A percentile compares a stretch with the other conserved stretches of the same genome.
Evolutionary conservation across 2,797 vertebrate species (phyloP).

Genomic region (Malacoraja senta): DNA sequence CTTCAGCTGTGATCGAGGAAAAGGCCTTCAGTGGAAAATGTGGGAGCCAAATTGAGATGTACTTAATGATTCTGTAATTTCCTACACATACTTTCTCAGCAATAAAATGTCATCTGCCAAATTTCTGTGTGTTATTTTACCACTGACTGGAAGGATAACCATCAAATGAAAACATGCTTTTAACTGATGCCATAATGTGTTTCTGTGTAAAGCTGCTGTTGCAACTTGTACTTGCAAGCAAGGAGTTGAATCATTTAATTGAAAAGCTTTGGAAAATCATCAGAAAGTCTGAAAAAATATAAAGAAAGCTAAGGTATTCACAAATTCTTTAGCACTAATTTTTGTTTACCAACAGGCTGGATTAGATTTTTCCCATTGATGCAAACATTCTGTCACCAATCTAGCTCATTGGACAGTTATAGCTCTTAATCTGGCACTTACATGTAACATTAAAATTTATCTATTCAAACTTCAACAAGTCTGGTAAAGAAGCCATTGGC

Average conservation of each 20-base stretch:
- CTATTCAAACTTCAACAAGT: not conserved
- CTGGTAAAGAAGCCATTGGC: not conserved
- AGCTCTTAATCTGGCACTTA: not conserved
- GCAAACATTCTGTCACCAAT: not conserved
- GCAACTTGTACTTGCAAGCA: not conserved
- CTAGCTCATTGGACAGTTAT: not conserved
- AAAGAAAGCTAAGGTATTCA: not conserved
- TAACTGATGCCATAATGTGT: not conserved
- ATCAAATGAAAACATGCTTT: conserved; percentile 11
- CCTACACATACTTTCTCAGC: not conserved
- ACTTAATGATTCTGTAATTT: conserved; percentile 8
- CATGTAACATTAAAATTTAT: not conserved
- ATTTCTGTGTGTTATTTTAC: not conserved
- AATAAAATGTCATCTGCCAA: conserved; percentile 11
- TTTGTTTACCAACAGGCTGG: not conserved
- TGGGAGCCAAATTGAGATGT: not conserved
- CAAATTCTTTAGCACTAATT: not conserved
- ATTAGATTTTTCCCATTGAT: not conserved
- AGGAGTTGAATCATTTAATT: not conserved
- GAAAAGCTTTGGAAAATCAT: not conserved
- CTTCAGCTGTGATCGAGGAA: not conserved
- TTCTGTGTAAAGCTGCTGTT: not conserved
- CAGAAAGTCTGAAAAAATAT: not conserved
- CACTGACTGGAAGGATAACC: not conserved
- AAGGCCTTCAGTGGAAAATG: not conserved